phyloP scores from a whole-genome alignment of 2,797 vertebrate species.

The Delichon dasypus region DNA sequence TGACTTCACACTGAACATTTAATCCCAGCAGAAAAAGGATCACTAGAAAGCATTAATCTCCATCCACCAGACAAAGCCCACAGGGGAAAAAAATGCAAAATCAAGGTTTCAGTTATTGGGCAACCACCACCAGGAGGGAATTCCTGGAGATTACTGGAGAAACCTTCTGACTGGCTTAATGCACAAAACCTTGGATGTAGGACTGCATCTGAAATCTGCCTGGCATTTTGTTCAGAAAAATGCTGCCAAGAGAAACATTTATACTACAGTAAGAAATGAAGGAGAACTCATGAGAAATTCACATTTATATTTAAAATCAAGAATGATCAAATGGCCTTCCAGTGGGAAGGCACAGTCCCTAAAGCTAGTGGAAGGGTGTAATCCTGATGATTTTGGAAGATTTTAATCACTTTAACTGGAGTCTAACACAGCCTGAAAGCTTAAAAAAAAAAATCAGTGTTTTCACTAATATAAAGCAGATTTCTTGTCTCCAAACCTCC shows the following conservation, averaged over 20 bases:
- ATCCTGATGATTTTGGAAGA: conserved; percentile 1
- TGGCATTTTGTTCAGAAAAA: conserved; percentile 7
- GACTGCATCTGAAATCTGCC: neutral
- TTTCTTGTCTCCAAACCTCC: neutral
- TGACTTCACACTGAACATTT: neutral
- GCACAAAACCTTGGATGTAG: neutral
- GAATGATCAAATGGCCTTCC: neutral
- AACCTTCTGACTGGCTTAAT: neutral
- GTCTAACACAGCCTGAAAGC: neutral
- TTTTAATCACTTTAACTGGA: neutral
- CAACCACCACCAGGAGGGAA: neutral
- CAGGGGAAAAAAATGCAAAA: neutral
- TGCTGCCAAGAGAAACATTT: conserved; percentile 21
- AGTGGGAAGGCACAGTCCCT: neutral
- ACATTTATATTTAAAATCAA: conserved; percentile 1
- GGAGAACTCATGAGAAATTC: conserved; percentile 22
- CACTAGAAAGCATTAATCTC: neutral
- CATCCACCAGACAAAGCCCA: neutral
- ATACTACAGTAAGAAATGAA: neutral
- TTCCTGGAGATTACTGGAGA: conserved; percentile 17
- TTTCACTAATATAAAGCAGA: conserved; percentile 8
- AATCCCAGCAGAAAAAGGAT: neutral
- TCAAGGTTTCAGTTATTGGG: neutral
- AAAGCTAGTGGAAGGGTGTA: neutral
- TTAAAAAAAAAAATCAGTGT: neutral